Evolutionary conservation across 1,140 invertebrate genomes (phyloP), one percentile per base, ranked within the genome.

Genomic region (Orchestia grillus): DNA sequence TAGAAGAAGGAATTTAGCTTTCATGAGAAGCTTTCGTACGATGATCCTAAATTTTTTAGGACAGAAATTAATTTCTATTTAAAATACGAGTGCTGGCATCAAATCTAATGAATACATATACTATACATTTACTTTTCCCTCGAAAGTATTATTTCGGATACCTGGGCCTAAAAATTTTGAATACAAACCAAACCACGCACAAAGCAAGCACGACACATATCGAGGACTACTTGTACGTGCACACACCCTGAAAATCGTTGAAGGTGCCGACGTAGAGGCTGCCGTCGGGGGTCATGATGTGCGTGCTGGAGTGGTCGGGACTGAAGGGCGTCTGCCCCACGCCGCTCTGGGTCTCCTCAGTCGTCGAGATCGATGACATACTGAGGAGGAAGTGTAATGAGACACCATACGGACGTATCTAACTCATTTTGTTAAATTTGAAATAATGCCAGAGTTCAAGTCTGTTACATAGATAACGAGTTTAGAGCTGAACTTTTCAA

Each of bases 191-290:
- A n/a, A n/a, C n/a, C n/a, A n/a, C n/a, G n/a, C n/a, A n/a, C n/a
- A n/a, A n/a, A n/a, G n/a, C n/a, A n/a, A n/a, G n/a, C n/a, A n/a
- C n/a, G n/a, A n/a, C n/a, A n/a, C n/a, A n/a, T 53, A 53, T 53
- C 47, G 47, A 53, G 6, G 47, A 53, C 47, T 77, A 77, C 28
- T 77, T 19, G 62, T 28, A 15, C 15, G 28, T 77, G 62, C 42
- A 91, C 41, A 16, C 88, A 96, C 96, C 96, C 45, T 91, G 90
- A 44, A 96, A 96, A 44, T 96, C 96, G 45, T 87, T 88, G 57
- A 92, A 96, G 44, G 96, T 96, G 19, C 87, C 96, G 0, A 96
- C 96, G 87, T 90, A 96, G 28, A 96, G 47, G 57, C 96, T 96
- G 44, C 90, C 96, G 41, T 96, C 96, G 16, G 45, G 45, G 19